Percentiles rank a stretch among this genome's conserved stretches.
Conservation (phyloP, 1,140 invertebrate species). For the Drosophila sp. region DNA sequence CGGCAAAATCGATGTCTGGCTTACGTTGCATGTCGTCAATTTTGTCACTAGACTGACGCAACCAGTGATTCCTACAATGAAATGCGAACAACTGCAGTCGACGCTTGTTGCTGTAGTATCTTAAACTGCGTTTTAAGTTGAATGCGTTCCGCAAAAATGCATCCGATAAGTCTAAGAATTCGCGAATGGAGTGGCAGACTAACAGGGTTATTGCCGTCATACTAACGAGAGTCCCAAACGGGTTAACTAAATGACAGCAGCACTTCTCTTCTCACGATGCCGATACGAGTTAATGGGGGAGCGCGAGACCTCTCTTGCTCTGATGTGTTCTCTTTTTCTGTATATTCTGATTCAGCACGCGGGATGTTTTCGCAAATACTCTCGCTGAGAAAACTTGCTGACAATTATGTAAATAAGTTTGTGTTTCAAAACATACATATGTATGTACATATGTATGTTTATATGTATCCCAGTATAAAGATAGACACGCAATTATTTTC, state of each 20-base stretch:
- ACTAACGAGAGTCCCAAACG: slow-evolving; percentile 41
- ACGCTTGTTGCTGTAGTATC: slow-evolving; percentile 58
- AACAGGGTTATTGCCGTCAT: slow-evolving; percentile 77
- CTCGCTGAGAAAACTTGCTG: slow-evolving; percentile 4
- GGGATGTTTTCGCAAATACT: background rate
- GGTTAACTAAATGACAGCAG: slow-evolving; percentile 28
- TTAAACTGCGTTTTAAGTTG: slow-evolving; percentile 53
- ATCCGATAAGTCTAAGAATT: slow-evolving; percentile 71
- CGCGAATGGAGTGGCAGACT: slow-evolving; percentile 52
- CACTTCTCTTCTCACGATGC: slow-evolving; percentile 26
- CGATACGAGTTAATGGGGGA: slow-evolving; percentile 25
- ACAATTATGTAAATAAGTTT: slow-evolving; percentile 11
- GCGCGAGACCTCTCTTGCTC: slow-evolving; percentile 23
- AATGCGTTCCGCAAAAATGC: slow-evolving; percentile 68
- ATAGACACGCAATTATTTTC: background rate
- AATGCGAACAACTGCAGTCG: slow-evolving; percentile 61
- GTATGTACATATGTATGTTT: background rate
- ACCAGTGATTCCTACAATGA: slow-evolving; percentile 61
- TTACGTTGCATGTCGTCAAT: slow-evolving; percentile 43
- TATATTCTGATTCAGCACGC: slow-evolving; percentile 23
- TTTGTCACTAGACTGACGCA: slow-evolving; percentile 42
- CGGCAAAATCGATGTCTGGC: slow-evolving; percentile 68
- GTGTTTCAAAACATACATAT: background rate
- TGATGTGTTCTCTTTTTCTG: slow-evolving; percentile 23
- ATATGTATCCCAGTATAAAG: background rate